Base-by-base conservation (phyloP, 2,797 vertebrate genomes). In the Gallinago stenura region DNA sequence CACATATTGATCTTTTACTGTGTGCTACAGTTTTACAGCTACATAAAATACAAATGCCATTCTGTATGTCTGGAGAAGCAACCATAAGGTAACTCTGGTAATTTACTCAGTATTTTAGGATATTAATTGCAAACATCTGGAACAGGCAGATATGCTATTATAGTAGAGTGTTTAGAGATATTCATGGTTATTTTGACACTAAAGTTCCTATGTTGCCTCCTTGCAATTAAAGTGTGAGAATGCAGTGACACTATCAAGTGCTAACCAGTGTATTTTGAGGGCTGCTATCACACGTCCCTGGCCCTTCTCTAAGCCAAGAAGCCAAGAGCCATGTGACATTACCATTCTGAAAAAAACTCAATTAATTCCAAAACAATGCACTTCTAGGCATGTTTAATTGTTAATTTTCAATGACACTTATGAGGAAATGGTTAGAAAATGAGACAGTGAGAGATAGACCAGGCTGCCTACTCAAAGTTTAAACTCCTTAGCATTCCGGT, bases 91-190 rank as follows among this genome's bases (percentile, higher is more conserved):
- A 62, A 62, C 24, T 80, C 28, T 54, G 43, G 37, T 81, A 90
- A 72, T 85, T 77, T 60, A 83, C 15, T 60, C 28, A 61, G n/a
- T 51, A n/a, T 72, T 90, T 89, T 51, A 77, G 22, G 28, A 68
- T 88, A 95, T 73, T 93, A 87, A 77, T 64, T 91, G 11, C 68
- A 87, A 78, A 76, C 78, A 90, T 64, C 71, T 92, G 62, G 58
- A 89, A 88, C 31, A 54, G 51, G 53, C 50, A 90, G 62, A 50
- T 89, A 58, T 20, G 7, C 25, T 92, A 77, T 53, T 61, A 39
- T 21, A 89, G 15, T 50, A 57, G 25, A 77, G 22, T 41, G 51
- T 80, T 61, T 92, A 72, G 33, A 58, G 45, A 48, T 83, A 78
- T 35, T 87, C 1, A 37, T 64, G 30, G 46, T 62, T 90, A 43